Base-by-base conservation (phyloP, 1,140 invertebrate genomes). In the Saccostrea echinata region DNA sequence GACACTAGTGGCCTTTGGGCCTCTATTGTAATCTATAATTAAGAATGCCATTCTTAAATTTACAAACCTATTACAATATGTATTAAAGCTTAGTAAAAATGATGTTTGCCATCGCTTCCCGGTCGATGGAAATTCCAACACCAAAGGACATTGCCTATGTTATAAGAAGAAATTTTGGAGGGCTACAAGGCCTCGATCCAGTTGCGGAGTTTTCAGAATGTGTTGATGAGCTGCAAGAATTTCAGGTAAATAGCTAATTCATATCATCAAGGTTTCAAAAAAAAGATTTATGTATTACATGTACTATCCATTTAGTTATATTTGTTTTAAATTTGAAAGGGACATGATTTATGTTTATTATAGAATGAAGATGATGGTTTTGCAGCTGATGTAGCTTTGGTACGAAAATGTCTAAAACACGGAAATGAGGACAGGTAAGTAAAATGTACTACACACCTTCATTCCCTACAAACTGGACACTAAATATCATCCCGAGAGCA, bases 161-260 rank as follows among this genome's bases (percentile, higher is more conserved):
- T 18, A 91, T 94, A 33, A 71, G 81, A 53, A 89, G 93, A 76
- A 94, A 94, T 89, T 94, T 94, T 92, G 93, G 93, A n/a, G 93
- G 93, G 52, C 81, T 92, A 18, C 91, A 93, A 57, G 71, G 87
- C 30, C 81, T 93, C 11, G 86, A 93, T 87, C 90, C 92, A n/a
- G 88, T 93, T 51, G 35, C 91, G 21, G 84, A 91, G n/a, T 94
- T 94, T 88, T 80, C 52, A 82, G 27, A 76, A 84, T 71, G 2
- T 76, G 16, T 76, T 12, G 24, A 24, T 6, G 55, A 61, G n/a
- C 18, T 61, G 6, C 16, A 61, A 61, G 18, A 61, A 21, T 61
- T 21, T 61, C 16, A 61, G 55, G 55, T 61, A 21, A 6, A n/a
- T 8, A 43, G 43, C 43, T 43, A 8, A 8, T 43, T 43, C 0